Percentiles rank a stretch among this genome's conserved stretches.
Evolutionary conservation across 2,888 invertebrate species (phyloP).

Genomic region (Acrocera orbiculus): DNA sequence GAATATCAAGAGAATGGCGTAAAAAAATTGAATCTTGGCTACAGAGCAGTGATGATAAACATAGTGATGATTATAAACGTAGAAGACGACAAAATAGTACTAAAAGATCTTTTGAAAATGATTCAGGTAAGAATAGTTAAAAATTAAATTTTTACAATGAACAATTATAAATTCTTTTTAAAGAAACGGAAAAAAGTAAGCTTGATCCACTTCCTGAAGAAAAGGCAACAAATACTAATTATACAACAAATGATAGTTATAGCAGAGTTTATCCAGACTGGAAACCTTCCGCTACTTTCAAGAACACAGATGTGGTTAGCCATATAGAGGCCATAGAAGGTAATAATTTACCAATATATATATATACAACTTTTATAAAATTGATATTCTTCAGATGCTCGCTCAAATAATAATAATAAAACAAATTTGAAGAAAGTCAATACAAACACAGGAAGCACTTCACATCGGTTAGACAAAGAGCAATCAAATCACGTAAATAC

Average conservation of each 20-base stretch:
- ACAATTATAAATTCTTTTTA: constrained; percentile 4
- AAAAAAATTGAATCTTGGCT: constrained; percentile 87
- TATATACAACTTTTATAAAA: neutral
- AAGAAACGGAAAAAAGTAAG: constrained; percentile 62
- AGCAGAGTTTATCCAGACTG: constrained; percentile 56
- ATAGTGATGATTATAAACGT: constrained; percentile 49
- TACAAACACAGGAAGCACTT: no score
- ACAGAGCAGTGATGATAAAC: constrained; percentile 61
- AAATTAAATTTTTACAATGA: neutral
- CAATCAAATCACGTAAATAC: no score
- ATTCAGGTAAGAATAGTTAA: constrained; percentile 49
- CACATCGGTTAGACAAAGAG: no score
- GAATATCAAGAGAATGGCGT: constrained; percentile 56
- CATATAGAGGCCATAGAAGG: constrained; percentile 79
- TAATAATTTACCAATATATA: constrained; percentile 26
- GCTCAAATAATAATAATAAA: constrained; percentile 35
- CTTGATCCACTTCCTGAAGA: constrained; percentile 62
- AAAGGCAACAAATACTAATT: constrained; percentile 30
- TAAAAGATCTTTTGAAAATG: constrained; percentile 66
- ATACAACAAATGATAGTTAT: constrained; percentile 25
- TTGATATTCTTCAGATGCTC: constrained; percentile 18
- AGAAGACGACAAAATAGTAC: constrained; percentile 49
- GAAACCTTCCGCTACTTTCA: constrained; percentile 60
- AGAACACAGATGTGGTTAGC: constrained; percentile 65
- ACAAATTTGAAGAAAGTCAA: no score